These are phyloP conservation scores for Oenanthe oenanthe DNA, from an alignment of 2,113 vertebrate genomes.

Conservation along the genomic window DNA sequence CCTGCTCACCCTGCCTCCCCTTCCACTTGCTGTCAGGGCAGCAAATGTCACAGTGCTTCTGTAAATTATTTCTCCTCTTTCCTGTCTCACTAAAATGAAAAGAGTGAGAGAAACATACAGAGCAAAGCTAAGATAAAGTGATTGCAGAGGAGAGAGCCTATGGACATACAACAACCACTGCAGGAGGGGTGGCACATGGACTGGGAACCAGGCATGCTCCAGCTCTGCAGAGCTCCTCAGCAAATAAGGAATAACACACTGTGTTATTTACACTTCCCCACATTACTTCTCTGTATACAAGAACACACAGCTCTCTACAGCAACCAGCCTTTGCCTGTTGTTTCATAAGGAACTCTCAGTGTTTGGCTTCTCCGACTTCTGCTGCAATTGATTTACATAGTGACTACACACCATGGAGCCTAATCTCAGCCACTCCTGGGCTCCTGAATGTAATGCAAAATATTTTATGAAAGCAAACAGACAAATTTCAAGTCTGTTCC, in stretches of 20 bases:
- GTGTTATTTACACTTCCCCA: background rate
- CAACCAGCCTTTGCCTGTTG: background rate
- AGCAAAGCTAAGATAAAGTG: background rate
- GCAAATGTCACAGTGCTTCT: background rate
- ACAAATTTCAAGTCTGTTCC: background rate
- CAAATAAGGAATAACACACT: background rate
- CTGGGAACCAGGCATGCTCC: background rate
- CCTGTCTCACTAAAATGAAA: background rate
- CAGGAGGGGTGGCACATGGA: background rate
- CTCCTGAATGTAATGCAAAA: background rate
- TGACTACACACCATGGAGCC: background rate
- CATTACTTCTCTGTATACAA: background rate
- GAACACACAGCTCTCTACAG: background rate
- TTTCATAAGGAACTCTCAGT: background rate
- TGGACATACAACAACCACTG: background rate
- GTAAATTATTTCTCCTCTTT: background rate
- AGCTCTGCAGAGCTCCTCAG: background rate
- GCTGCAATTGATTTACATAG: background rate
- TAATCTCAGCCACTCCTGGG: background rate
- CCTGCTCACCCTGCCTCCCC: background rate
- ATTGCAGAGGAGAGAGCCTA: background rate
- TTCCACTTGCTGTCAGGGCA: background rate
- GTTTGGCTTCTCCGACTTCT: background rate
- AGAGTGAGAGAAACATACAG: background rate
- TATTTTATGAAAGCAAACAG: background rate